Evolutionary conservation across 2,113 vertebrate species (phyloP).

Genomic region (Empidonax alnorum): DNA sequence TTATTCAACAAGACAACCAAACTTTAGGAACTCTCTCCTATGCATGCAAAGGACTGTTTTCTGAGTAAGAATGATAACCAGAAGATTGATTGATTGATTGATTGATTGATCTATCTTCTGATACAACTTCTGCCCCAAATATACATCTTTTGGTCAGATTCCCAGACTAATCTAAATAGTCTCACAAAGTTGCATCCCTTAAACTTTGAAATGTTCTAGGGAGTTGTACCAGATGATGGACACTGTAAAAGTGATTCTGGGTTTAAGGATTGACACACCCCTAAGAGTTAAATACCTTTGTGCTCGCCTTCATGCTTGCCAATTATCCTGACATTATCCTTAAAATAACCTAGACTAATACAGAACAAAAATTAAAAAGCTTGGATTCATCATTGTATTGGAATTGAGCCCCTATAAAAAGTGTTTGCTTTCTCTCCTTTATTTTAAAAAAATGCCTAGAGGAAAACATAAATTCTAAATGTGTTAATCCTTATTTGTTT

Average conservation of each 20-base stretch:
- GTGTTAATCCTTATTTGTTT: background rate
- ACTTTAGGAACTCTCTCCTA: background rate
- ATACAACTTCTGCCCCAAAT: background rate
- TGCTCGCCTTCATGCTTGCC: background rate
- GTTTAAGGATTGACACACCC: background rate
- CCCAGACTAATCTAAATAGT: background rate
- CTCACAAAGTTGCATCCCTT: background rate
- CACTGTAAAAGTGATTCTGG: background rate
- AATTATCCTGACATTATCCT: background rate
- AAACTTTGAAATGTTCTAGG: background rate
- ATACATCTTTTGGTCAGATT: background rate
- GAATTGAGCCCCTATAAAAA: background rate
- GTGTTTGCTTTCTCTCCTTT: background rate
- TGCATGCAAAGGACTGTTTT: background rate
- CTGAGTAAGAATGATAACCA: background rate
- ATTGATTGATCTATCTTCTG: background rate
- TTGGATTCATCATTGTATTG: background rate
- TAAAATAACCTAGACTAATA: background rate
- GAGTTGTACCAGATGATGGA: background rate
- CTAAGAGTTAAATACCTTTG: background rate
- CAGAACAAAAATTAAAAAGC: background rate
- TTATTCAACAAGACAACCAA: background rate
- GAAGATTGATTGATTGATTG: background rate
- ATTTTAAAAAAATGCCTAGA: background rate
- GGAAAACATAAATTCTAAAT: background rate